A percentile compares a stretch with the other conserved stretches of the same genome.
Evolutionary conservation across 2,113 vertebrate genomes (phyloP).

Genomic region (Rhinoptilus africanus): DNA sequence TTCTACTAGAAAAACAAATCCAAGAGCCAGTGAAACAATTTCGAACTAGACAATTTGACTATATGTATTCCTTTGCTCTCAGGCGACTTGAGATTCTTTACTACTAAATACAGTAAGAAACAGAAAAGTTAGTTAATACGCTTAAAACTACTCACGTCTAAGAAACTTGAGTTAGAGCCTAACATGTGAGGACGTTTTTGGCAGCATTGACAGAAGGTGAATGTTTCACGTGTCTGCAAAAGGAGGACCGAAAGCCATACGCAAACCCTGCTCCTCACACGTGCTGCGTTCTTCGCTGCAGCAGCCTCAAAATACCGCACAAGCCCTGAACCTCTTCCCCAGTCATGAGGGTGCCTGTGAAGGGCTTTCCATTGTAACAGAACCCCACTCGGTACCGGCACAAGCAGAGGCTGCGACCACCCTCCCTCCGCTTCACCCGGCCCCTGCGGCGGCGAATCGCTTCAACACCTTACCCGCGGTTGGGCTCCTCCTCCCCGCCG

Average conservation of each 20-base stretch:
- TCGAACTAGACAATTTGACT: neutral
- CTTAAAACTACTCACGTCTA: neutral
- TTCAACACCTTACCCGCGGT: rapidly evolving
- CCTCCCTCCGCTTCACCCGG: rapidly evolving
- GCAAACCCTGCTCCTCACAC: neutral
- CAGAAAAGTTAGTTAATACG: neutral
- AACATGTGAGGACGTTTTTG: rapidly evolving
- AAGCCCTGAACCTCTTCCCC: neutral
- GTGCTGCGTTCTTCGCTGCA: rapidly evolving
- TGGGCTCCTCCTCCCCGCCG: rapidly evolving
- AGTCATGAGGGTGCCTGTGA: rapidly evolving
- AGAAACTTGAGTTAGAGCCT: neutral
- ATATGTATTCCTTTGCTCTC: neutral
- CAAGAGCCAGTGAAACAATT: neutral
- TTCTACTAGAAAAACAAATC: neutral
- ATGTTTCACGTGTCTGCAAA: neutral
- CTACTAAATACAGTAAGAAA: neutral
- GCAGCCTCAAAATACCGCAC: neutral
- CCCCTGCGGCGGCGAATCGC: rapidly evolving
- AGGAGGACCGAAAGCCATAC: neutral
- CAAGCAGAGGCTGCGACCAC: neutral
- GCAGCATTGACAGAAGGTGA: neutral
- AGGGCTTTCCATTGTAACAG: neutral
- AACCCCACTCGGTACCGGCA: rapidly evolving
- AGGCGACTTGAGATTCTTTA: neutral